Base-by-base conservation (phyloP, 2,797 vertebrate genomes). In the Poecilia wingei region DNA sequence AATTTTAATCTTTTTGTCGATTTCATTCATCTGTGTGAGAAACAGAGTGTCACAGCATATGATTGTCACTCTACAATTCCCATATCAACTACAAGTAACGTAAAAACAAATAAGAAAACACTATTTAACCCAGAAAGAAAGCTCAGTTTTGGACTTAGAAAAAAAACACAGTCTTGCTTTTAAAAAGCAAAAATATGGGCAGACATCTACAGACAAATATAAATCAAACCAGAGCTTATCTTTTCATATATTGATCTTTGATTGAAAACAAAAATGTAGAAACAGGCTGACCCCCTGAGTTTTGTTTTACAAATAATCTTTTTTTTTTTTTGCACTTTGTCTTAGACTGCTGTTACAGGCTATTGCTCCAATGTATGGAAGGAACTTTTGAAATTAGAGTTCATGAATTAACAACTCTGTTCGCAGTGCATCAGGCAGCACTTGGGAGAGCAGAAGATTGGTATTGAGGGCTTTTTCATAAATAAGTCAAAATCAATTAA, bases 401-500 rank as follows among this genome's bases (percentile, higher is more conserved):
- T 22, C 18, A 51, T 51, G 49, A 51, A 7, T 51, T 51, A 51
- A 22, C 20, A 51, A 7, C 49, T 51, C 49, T 7, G 20, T 39
- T 66, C 36, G 39, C 7, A 22, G 33, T 36, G 20, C 6, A 36
- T 22, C 61, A 39, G 31, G 61, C 18, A 20, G 28, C 57, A 61
- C 28, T 16, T 61, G 28, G 14, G 14, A 61, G 13, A 14, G n/a
- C n/a, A 64, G 31, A 36, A 9, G 61, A 39, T 41, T 41, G 41
- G 7, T n/a, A 14, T n/a, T 59, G 53, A 12, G 22, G 53, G 12
- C 71, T 49, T 55, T 33, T 43, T 22, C 13, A 46, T 43, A 59
- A 43, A 45, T 39, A 31, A 72, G 7, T 64, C 69, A 39, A 72
- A 84, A 64, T 74, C 71, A 83, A 68, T 85, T 82, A 75, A 39